These are phyloP conservation scores for Aphidius ervi DNA, from an alignment of 1,140 invertebrate species.

Conservation along the genomic window DNA sequence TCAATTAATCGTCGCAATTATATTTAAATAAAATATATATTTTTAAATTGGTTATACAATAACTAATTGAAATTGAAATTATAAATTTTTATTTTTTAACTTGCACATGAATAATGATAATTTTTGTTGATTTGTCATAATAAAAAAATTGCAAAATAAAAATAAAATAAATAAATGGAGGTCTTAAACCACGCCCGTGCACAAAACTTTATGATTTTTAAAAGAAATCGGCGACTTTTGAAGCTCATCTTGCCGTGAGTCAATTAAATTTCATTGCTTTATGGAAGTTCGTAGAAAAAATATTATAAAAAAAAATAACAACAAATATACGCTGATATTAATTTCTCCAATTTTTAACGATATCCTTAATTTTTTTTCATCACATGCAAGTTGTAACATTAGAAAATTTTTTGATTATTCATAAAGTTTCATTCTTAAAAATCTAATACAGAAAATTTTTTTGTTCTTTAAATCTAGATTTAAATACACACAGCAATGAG, in stretches of 20 bases:
- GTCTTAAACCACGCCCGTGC: slow-evolving; percentile 19
- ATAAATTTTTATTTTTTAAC: too few relatives aligned
- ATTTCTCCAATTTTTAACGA: slow-evolving; percentile 1
- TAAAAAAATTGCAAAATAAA: slow-evolving; percentile 9
- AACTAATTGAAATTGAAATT: too few relatives aligned
- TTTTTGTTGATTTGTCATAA: slow-evolving; percentile 3
- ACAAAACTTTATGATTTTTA: slow-evolving; percentile 15
- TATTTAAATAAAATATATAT: background rate
- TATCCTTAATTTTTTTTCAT: slow-evolving; percentile 11
- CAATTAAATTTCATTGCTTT: slow-evolving; percentile 37
- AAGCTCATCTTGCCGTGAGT: slow-evolving; percentile 24
- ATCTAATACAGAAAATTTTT: too few relatives aligned
- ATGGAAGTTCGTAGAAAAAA: slow-evolving; percentile 29
- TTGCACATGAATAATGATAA: slow-evolving; percentile 5
- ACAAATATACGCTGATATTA: slow-evolving; percentile 2
- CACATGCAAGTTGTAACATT: background rate
- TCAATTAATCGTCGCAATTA: background rate
- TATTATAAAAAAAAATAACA: slow-evolving; percentile 23
- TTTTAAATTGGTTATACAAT: too few relatives aligned
- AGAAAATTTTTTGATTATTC: too few relatives aligned
- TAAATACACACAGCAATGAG: too few relatives aligned
- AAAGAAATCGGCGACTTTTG: slow-evolving; percentile 19
- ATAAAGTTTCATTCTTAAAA: too few relatives aligned
- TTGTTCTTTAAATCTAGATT: too few relatives aligned
- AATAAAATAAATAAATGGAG: slow-evolving; percentile 10